Percentiles rank a stretch among this genome's conserved stretches.
These are phyloP conservation scores for Notodonta ziczac DNA, from an alignment of 2,888 invertebrate genomes.

Conservation along the genomic window DNA sequence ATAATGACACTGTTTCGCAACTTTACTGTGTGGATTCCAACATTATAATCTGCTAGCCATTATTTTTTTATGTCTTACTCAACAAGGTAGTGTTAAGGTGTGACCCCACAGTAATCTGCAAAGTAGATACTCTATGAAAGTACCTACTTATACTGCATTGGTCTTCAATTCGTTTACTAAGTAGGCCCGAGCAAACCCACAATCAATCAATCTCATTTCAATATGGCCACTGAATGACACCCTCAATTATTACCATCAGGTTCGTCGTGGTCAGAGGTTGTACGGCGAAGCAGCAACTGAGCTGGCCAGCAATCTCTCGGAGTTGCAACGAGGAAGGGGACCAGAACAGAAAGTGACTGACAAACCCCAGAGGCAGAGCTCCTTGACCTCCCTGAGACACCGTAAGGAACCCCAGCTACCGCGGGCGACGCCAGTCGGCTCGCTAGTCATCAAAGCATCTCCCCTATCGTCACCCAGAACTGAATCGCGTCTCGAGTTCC, in stretches of 20 bases:
- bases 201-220: no score
- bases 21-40: no score
- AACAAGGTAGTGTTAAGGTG: no score
- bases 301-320: conserved; percentile 63
- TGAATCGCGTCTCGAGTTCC: conserved; percentile 13
- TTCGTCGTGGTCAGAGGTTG: conserved; percentile 62
- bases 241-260: conserved; percentile 42
- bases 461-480: conserved; percentile 37
- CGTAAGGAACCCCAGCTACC: conserved; percentile 66
- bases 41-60: no score
- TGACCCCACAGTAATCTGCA: no score
- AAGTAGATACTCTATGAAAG: no score
- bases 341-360: conserved; percentile 54
- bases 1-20: no score
- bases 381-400: conserved; percentile 50
- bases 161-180: no score
- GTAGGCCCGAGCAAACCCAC: no score
- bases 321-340: conserved; percentile 60
- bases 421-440: conserved; percentile 45
- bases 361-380: conserved; percentile 57
- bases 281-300: conserved; percentile 73
- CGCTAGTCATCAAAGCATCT: conserved; percentile 56
- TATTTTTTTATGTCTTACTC: no score
- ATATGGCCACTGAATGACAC: no score
- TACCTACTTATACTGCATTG: no score